These are phyloP conservation scores for Andrena chrysosceles DNA, from an alignment of 2,888 invertebrate species.

Conservation along the genomic window DNA sequence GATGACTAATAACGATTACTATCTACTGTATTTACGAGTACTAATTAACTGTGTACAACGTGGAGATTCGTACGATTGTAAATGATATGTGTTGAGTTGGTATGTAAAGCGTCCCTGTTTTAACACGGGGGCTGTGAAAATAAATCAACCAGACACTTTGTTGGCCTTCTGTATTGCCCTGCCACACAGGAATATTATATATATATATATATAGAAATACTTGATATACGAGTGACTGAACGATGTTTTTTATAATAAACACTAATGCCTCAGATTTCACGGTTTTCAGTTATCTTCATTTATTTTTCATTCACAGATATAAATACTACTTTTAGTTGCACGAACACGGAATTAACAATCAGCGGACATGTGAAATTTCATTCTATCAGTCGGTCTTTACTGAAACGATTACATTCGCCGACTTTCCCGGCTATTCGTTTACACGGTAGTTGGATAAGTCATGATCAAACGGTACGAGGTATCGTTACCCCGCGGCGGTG, in stretches of 20 bases:
- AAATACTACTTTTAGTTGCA: conserved; percentile 57
- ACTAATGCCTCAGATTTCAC: conserved; percentile 35
- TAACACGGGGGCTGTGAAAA: conserved; percentile 71
- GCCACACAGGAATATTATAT: conserved; percentile 32
- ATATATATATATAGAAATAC: conserved; percentile 9
- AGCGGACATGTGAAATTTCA: conserved; percentile 21
- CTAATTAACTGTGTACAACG: conserved; percentile 74
- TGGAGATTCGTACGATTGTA: conserved; percentile 74
- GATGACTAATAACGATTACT: conserved; percentile 64
- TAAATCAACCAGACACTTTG: conserved; percentile 76
- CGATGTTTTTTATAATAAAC: conserved; percentile 31
- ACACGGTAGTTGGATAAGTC: not conserved
- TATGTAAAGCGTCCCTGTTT: conserved; percentile 72
- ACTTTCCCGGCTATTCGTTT: not conserved
- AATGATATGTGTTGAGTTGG: conserved; percentile 74
- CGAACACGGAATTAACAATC: conserved; percentile 38
- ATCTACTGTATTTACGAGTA: conserved; percentile 70
- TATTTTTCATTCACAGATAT: conserved; percentile 58
- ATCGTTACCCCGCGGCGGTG: not conserved
- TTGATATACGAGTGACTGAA: conserved; percentile 27
- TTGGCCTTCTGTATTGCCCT: conserved; percentile 56
- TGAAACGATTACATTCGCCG: not conserved
- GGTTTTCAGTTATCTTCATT: conserved; percentile 41
- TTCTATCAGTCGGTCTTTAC: conserved; percentile 25
- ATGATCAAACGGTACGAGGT: not conserved